phyloP scores from a whole-genome alignment of 2,113 vertebrate species.

The Corythornis vintsioides region DNA sequence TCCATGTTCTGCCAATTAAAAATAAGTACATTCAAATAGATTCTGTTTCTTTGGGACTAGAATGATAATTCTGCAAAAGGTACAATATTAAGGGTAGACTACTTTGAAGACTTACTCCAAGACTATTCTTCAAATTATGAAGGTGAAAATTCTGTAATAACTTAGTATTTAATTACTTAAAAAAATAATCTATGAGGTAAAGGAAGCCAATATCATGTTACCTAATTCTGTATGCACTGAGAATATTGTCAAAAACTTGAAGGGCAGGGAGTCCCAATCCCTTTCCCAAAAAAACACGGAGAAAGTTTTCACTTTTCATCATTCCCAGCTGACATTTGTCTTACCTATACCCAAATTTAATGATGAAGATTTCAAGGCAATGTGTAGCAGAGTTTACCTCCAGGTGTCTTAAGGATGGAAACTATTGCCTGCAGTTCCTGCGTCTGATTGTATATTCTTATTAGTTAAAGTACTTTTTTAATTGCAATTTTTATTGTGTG shows the following conservation, averaged over 20 bases:
- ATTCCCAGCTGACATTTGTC: neutral
- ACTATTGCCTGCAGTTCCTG: neutral
- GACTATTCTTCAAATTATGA: neutral
- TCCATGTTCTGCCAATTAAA: conserved; percentile 19
- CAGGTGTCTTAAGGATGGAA: neutral
- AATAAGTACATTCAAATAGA: neutral
- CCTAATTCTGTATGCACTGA: neutral
- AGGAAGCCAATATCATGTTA: neutral
- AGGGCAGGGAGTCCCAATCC: neutral
- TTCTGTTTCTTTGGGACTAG: neutral
- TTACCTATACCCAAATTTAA: neutral
- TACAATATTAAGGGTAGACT: neutral
- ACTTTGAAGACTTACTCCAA: neutral
- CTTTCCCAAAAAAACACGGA: neutral
- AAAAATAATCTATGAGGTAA: neutral
- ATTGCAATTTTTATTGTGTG: neutral
- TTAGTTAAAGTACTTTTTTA: neutral
- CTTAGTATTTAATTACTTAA: neutral
- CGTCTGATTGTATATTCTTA: neutral
- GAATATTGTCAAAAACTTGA: neutral
- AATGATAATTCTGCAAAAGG: neutral
- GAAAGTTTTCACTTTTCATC: neutral
- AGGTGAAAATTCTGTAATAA: neutral
- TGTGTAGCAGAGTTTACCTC: neutral
- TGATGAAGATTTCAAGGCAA: neutral